These are phyloP conservation scores for Phalera bucephala DNA, from an alignment of 2,888 invertebrate genomes.

Conservation along the genomic window DNA sequence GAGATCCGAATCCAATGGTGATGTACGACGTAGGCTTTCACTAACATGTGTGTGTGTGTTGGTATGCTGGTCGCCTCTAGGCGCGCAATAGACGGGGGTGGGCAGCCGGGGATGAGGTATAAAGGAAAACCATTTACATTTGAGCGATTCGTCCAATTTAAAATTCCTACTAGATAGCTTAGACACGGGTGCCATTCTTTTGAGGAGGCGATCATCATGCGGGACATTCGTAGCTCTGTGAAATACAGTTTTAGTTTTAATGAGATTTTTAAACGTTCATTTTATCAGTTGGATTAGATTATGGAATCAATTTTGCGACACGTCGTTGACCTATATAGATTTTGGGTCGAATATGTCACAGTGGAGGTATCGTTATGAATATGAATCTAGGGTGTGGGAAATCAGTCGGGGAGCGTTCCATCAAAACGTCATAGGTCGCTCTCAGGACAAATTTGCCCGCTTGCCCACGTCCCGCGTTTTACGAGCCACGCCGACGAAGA, in stretches of 20 bases:
- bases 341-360: conserved; percentile 58
- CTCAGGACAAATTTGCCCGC: conserved; percentile 81
- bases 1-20: conserved; percentile 65
- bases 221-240: conserved; percentile 54
- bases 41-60: conserved; percentile 72
- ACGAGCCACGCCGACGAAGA: conserved; percentile 81
- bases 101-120: conserved; percentile 80
- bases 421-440: conserved; percentile 83
- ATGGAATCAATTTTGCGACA: conserved; percentile 41
- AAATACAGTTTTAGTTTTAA: conserved; percentile 52
- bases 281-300: conserved; percentile 24
- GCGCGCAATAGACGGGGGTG: conserved; percentile 81
- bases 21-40: conserved; percentile 70
- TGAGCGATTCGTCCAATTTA: conserved; percentile 85
- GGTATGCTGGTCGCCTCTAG: conserved; percentile 82
- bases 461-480: conserved; percentile 82
- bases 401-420: conserved; percentile 78
- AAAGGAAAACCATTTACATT: conserved; percentile 85
- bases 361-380: conserved; percentile 75
- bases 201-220: conserved; percentile 75
- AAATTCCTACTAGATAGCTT: conserved; percentile 84
- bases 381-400: conserved; percentile 77
- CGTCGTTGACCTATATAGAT: conserved; percentile 48
- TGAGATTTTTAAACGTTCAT: conserved; percentile 40
- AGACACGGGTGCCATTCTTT: conserved; percentile 82